phyloP scores from a whole-genome alignment of 30 jellyfish, hydroid and myxozoan genomes.

The Aurelia coerulea region DNA sequence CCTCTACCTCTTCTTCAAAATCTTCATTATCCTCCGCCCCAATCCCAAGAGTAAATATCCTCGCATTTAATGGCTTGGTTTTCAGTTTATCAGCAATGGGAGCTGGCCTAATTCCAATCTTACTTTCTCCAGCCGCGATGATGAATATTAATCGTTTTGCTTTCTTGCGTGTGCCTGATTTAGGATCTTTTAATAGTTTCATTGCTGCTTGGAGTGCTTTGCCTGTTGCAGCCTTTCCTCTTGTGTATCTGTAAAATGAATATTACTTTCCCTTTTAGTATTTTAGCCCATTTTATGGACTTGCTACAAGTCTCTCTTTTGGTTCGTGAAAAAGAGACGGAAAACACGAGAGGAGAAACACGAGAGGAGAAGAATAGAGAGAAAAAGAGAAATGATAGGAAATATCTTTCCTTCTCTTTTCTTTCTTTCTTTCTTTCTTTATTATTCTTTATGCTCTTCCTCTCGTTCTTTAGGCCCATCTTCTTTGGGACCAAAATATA shows the following conservation, averaged over 20 bases:
- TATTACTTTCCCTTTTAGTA: too few species aligned
- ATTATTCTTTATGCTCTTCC: too few species aligned
- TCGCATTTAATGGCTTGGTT: conserved; percentile 35
- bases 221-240: conserved; percentile 50
- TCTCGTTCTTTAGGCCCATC: too few species aligned
- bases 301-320: too few species aligned
- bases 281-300: too few species aligned
- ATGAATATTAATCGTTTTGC: conserved; percentile 39
- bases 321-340: too few species aligned
- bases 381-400: too few species aligned
- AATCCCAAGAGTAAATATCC: conserved; percentile 40
- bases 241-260: conserved; percentile 25
- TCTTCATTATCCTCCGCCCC: conserved; percentile 10
- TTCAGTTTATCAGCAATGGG: conserved; percentile 30
- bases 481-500: too few species aligned
- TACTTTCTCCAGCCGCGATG: conserved; percentile 52
- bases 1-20: conserved; percentile 6
- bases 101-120: conserved; percentile 37
- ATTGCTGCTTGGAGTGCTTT: conserved; percentile 43
- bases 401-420: too few species aligned
- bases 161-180: conserved; percentile 19
- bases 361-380: too few species aligned
- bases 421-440: too few species aligned
- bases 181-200: conserved; percentile 17
- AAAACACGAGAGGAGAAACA: too few species aligned